Base-by-base conservation (phyloP, 2,888 invertebrate species). In the Ctenicera cuprea region DNA sequence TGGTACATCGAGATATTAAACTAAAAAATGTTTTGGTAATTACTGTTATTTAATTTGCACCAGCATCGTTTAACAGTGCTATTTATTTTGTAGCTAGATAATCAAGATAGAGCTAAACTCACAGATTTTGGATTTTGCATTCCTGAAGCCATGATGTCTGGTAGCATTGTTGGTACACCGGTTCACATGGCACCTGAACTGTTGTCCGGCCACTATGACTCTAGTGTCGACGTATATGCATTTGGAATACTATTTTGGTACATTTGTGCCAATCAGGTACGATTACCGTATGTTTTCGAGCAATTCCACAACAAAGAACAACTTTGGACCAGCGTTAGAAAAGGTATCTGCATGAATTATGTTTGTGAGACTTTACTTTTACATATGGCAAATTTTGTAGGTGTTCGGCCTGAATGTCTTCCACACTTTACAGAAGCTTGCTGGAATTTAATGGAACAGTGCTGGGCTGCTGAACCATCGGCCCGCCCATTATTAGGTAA, bases 181-280 rank as follows among this genome's bases (percentile, higher is more conserved):
- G 94, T 95, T 72, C 96, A 97, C 86, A 96, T 97, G 96, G 96
- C 96, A 11, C 97, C 97, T 0, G 96, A 97, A 85, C 88, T 97
- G 63, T 90, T 96, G 73, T 91, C 91, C 12, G 95, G 95, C 0
- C 91, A 91, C 75, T 96, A 96, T 82, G 94, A 95, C 83, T 93
- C 92, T 75, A 92, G 92, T 74, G 96, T 97, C 8, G 96, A 97
- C 82, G 94, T 96, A 0, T 97, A 96, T 83, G 96, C 96, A 0
- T 96, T 97, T 84, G 96, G 96, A 4, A 94, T 97, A 73, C 87
- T 96, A 45, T 95, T 96, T 87, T 96, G 96, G 96, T 96, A 96
- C 81, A 90, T 96, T 67, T 96, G 96, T 85, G 94, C 96, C 0
- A 95, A 95, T 0, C 92, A 93, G 82, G 93, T 95, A 0, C 90